Evolutionary conservation across 2,113 vertebrate species (phyloP), one percentile per base, ranked within the genome.

Genomic region (Gorsachius goisagi): DNA sequence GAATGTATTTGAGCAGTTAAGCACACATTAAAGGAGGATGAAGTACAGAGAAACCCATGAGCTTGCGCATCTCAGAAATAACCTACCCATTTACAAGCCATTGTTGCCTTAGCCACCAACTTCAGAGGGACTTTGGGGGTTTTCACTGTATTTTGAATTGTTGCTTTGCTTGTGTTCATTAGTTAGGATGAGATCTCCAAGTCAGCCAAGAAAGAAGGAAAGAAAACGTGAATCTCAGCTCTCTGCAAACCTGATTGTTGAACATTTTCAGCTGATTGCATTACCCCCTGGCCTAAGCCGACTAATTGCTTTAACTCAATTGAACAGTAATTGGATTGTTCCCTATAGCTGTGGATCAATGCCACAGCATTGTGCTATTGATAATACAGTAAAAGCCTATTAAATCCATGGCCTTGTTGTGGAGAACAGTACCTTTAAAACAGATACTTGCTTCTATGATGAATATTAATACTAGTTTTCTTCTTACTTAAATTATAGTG

Each of bases 261-360:
- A 91, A 92, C 2, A 47, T 95, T 87, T 92, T 89, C 76, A 92
- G 76, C 80, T 92, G 84, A 86, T 94, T 81, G 21, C 69, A 47
- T 95, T 95, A 86, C 68, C n/a, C 77, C 39, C 44, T 93, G 81
- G 73, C 80, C 93, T 89, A 89, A 95, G 89, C 64, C 5, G 2
- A 60, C 94, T 94, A 92, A 96, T 90, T 92, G 52, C 80, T 95
- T 72, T 89, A 73, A 91, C 33, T 96, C 44, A 81, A 33, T 75
- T 92, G 89, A 94, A 92, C 6, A 47, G 58, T 92, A 96, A 92
- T 95, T 89, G 80, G 91, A 81, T 95, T 94, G 86, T 74, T 97
- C 86, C 76, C 77, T 47, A 68, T 78, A 81, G 84, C 76, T 90
- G 73, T 89, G 83, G 80, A 95, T 95, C 95, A 95, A 84, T 95